phyloP scores from a whole-genome alignment of 2,888 invertebrate genomes.

The Leptarthrus brevirostris region DNA sequence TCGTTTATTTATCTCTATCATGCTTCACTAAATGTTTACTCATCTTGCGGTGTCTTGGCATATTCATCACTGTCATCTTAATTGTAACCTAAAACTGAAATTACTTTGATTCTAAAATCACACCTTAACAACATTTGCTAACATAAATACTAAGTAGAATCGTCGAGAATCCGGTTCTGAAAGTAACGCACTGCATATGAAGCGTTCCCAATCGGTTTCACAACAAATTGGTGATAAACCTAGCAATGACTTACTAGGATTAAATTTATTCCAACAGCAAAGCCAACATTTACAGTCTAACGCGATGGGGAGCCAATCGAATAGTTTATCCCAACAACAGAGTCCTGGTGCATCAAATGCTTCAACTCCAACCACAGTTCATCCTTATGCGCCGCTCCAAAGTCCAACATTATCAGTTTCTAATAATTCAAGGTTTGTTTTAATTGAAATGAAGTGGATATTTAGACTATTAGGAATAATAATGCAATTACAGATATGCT shows the following conservation, averaged over 20 bases:
- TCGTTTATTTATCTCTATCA: too few relatives aligned
- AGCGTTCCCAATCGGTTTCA: slow-evolving; percentile 80
- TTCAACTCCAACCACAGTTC: slow-evolving; percentile 71
- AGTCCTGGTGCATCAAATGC: slow-evolving; percentile 84
- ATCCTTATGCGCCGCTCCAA: slow-evolving; percentile 86
- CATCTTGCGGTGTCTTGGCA: too few relatives aligned
- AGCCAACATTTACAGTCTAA: slow-evolving; percentile 64
- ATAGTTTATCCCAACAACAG: slow-evolving; percentile 66
- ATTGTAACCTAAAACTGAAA: not conserved
- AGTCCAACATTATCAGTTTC: slow-evolving; percentile 77
- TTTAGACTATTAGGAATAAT: not conserved
- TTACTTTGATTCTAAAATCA: not conserved
- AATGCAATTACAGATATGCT: slow-evolving; percentile 67
- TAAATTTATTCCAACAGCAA: slow-evolving; percentile 75
- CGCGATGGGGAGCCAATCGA: slow-evolving; percentile 58
- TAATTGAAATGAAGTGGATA: too few relatives aligned
- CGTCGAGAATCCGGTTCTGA: slow-evolving; percentile 79
- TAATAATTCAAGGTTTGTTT: slow-evolving; percentile 73
- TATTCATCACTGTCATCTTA: not conserved
- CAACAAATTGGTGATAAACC: slow-evolving; percentile 77
- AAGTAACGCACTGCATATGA: slow-evolving; percentile 72
- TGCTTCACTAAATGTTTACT: too few relatives aligned
- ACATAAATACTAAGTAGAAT: slow-evolving; percentile 62
- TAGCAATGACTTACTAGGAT: slow-evolving; percentile 82
- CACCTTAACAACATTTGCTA: not conserved